These are phyloP conservation scores for Drosophila lacicola DNA, from an alignment of 2,888 invertebrate species.

Conservation along the genomic window DNA sequence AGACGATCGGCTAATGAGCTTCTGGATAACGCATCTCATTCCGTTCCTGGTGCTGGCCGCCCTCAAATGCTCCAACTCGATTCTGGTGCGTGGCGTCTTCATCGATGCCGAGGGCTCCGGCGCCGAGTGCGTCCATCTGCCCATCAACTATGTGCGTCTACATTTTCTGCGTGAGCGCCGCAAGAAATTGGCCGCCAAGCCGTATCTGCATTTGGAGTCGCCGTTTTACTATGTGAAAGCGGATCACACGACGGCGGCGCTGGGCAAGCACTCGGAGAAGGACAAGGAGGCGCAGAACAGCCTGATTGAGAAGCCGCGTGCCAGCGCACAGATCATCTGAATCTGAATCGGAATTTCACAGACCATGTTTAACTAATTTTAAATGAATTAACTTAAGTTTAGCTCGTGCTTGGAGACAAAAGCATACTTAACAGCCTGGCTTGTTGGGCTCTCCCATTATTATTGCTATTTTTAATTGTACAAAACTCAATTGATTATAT, in stretches of 20 bases:
- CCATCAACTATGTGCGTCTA: conserved; percentile 92
- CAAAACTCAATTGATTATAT: conserved; percentile 35
- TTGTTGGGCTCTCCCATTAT: conserved; percentile 2
- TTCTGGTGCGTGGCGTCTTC: conserved; percentile 94
- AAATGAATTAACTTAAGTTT: conserved; percentile 60
- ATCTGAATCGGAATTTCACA: conserved; percentile 15
- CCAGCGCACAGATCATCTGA: conserved; percentile 67
- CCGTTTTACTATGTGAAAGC: conserved; percentile 65
- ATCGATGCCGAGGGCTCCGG: conserved; percentile 94
- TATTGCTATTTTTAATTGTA: conserved; percentile 37
- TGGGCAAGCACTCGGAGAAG: conserved; percentile 57
- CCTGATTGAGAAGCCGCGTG: conserved; percentile 73
- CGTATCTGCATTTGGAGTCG: conserved; percentile 37
- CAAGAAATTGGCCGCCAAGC: conserved; percentile 85
- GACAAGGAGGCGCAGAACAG: conserved; percentile 77
- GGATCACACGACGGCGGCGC: conserved; percentile 43
- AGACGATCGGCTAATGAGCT: conserved; percentile 91
- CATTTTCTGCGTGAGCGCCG: conserved; percentile 90
- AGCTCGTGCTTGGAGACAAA: conserved; percentile 26
- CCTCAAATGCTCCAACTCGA: conserved; percentile 94
- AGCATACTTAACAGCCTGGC: conserved; percentile 53
- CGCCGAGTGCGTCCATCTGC: conserved; percentile 93
- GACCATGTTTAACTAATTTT: conserved; percentile 61
- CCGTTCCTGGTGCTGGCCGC: conserved; percentile 91
- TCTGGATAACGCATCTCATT: conserved; percentile 92